These are phyloP conservation scores for Perca flavescens DNA, from an alignment of 2,113 vertebrate genomes.

Conservation along the genomic window DNA sequence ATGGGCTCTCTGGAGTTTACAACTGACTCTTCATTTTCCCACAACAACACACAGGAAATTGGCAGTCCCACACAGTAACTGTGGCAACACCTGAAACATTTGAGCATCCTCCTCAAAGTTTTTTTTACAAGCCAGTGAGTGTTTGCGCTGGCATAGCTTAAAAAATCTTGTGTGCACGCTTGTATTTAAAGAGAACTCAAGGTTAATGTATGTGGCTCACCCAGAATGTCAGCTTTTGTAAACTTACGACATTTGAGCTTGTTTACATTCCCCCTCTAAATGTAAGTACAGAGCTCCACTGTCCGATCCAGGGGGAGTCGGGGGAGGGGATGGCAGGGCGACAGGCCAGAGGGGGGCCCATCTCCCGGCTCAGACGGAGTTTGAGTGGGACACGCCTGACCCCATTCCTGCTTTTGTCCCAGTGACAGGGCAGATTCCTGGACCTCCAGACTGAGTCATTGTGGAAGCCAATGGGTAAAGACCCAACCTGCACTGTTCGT, in stretches of 20 bases:
- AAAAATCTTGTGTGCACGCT: background rate
- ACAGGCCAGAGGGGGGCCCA: constrained; percentile 21
- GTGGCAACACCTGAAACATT: constrained; percentile 78
- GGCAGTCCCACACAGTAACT: constrained; percentile 83
- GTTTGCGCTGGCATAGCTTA: background rate
- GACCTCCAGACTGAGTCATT: constrained; percentile 31
- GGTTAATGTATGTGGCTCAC: constrained; percentile 50
- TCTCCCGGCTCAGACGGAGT: constrained; percentile 63
- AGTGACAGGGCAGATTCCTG: constrained; percentile 73
- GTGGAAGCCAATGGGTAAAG: constrained; percentile 10
- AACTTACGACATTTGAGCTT: constrained; percentile 80
- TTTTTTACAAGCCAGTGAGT: constrained; percentile 33
- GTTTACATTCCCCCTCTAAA: constrained; percentile 85
- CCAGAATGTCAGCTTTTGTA: constrained; percentile 83
- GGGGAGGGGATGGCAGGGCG: constrained; percentile 27
- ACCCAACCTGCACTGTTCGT: background rate
- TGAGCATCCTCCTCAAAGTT: constrained; percentile 68
- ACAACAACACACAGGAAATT: constrained; percentile 84
- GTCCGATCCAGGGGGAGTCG: constrained; percentile 40
- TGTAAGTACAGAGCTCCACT: constrained; percentile 81
- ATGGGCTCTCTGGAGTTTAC: constrained; percentile 71
- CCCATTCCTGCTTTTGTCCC: constrained; percentile 78
- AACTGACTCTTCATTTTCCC: constrained; percentile 76
- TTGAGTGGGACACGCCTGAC: constrained; percentile 75
- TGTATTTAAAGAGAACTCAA: constrained; percentile 26